Evolutionary conservation across 2,113 vertebrate genomes (phyloP).

Genomic region (Balaenoptera acutorostrata): DNA sequence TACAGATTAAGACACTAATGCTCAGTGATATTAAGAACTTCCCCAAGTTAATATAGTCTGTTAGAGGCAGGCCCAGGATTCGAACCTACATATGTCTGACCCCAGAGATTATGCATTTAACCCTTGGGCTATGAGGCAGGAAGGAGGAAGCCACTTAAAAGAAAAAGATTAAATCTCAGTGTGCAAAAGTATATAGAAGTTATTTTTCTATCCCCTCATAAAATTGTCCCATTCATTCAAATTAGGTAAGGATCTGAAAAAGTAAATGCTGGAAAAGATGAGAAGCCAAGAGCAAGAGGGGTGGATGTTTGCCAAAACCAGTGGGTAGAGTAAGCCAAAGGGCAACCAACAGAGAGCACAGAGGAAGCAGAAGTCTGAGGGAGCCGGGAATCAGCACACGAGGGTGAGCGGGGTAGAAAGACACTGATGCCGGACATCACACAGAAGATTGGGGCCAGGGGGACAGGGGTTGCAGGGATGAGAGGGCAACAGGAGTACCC

Average conservation of each 20-base stretch:
- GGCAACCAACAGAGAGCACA: not conserved
- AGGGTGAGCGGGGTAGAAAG: not conserved
- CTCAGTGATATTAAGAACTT: not conserved
- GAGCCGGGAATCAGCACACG: not conserved
- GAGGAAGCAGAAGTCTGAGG: not conserved
- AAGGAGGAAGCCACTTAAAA: not conserved
- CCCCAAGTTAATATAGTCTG: not conserved
- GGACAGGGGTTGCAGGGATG: not conserved
- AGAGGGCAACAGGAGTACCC: not conserved
- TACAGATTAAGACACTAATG: not conserved
- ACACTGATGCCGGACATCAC: fast-evolving
- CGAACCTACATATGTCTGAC: not conserved
- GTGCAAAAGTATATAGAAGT: not conserved
- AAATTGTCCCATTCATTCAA: not conserved
- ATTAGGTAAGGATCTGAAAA: not conserved
- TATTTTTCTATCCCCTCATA: not conserved
- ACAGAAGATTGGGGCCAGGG: not conserved
- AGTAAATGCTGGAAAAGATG: not conserved
- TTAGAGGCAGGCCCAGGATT: not conserved
- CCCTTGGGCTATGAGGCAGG: not conserved
- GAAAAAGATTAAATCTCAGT: not conserved
- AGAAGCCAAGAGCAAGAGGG: not conserved
- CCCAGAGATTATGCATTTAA: not conserved
- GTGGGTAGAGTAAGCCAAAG: not conserved
- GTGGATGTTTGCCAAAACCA: not conserved